phyloP scores from a whole-genome alignment of 2,797 vertebrate species.

The Leptatherina wallacei region DNA sequence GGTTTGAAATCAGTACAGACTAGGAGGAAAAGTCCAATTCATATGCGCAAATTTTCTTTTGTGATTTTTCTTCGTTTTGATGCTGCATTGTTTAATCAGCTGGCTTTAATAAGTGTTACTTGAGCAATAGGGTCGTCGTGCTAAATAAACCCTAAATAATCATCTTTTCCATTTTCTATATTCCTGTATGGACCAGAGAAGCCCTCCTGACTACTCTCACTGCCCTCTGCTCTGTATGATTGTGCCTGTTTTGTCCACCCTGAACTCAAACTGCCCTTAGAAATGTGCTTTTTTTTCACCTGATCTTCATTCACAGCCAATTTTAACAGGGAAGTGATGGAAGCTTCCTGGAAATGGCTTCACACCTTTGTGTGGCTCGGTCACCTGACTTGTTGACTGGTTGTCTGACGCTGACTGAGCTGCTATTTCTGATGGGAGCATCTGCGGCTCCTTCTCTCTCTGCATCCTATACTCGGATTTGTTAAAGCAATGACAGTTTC shows the following conservation, averaged over 20 bases:
- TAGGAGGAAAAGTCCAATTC: background rate
- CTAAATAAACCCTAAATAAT: background rate
- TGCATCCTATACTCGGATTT: constrained; percentile 57
- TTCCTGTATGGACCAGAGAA: background rate
- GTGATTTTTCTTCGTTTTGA: background rate
- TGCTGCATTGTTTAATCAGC: background rate
- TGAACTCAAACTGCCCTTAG: constrained; percentile 29
- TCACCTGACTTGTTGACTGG: constrained; percentile 69
- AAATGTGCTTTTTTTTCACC: constrained; percentile 34
- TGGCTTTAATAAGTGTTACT: background rate
- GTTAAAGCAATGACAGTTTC: constrained; percentile 56
- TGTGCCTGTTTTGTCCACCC: background rate
- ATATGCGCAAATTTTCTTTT: background rate
- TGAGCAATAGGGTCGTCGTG: background rate
- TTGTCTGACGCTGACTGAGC: constrained; percentile 74
- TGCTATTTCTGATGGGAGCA: constrained; percentile 78
- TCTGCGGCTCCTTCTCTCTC: constrained; percentile 70
- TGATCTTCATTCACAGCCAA: constrained; percentile 52
- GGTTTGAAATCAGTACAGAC: background rate
- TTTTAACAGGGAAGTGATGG: constrained; percentile 50
- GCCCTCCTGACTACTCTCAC: background rate
- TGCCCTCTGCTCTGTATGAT: constrained; percentile 4
- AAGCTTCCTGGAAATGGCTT: constrained; percentile 77
- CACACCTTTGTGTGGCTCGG: constrained; percentile 61
- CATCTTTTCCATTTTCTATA: background rate